phyloP scores from a whole-genome alignment of 2,113 vertebrate species.

The Carassius gibelio region DNA sequence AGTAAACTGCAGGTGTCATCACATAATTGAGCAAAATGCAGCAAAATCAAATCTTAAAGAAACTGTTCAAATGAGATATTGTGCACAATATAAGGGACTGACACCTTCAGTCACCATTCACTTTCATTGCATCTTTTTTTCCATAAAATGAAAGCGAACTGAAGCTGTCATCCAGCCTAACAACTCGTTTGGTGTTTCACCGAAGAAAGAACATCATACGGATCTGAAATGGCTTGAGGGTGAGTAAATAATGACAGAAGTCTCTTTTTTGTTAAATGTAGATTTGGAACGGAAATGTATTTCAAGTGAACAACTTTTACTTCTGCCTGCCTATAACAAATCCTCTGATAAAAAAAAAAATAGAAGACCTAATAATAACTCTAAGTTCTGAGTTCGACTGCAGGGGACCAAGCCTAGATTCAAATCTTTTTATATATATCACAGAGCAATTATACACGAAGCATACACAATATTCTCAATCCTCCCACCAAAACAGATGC shows the following conservation, averaged over 20 bases:
- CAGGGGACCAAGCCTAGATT: neutral
- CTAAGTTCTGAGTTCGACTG: neutral
- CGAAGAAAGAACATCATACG: neutral
- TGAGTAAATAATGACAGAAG: neutral
- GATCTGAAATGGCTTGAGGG: neutral
- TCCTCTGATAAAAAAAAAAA: neutral
- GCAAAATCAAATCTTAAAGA: neutral
- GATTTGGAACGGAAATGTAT: neutral
- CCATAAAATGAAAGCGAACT: slow-evolving; percentile 4
- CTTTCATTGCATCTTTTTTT: neutral
- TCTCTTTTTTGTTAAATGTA: slow-evolving; percentile 1
- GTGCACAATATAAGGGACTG: neutral
- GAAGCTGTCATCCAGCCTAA: neutral
- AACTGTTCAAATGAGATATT: neutral
- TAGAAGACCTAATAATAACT: slow-evolving; percentile 7
- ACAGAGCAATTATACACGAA: neutral
- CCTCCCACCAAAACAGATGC: neutral
- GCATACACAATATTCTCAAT: neutral
- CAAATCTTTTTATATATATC: neutral
- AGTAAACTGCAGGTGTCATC: neutral
- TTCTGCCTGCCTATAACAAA: neutral
- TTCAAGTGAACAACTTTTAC: neutral
- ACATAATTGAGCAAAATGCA: neutral
- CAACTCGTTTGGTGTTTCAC: neutral
- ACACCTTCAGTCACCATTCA: neutral